phyloP scores from a whole-genome alignment of 2,797 vertebrate species.

The Neoniphon sammara region DNA sequence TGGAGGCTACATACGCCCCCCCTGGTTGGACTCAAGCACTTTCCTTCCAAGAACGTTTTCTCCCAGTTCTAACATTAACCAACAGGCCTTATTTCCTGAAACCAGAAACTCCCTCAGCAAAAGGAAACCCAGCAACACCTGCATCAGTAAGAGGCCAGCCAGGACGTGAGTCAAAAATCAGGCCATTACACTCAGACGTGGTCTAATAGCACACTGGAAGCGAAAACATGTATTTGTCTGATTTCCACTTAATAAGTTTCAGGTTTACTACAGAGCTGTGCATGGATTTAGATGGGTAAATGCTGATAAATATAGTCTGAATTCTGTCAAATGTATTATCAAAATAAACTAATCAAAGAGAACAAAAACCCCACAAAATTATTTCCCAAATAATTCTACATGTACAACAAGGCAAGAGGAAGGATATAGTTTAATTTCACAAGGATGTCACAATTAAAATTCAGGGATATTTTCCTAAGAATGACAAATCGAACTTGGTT shows the following conservation, averaged over 20 bases:
- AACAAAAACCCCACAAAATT: neutral
- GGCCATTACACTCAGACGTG: constrained; percentile 65
- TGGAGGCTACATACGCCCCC: constrained; percentile 51
- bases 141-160: constrained; percentile 72
- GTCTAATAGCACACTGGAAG: constrained; percentile 59
- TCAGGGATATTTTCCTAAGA: constrained; percentile 32
- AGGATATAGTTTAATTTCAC: constrained; percentile 11
- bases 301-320: neutral
- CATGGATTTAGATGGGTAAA: constrained; percentile 5
- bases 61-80: constrained; percentile 82
- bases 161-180: constrained; percentile 77
- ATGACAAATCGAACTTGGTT: constrained; percentile 57
- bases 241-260: constrained; percentile 31
- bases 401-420: neutral
- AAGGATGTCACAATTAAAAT: constrained; percentile 6
- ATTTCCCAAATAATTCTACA: neutral
- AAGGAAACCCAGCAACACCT: constrained; percentile 80
- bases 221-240: constrained; percentile 31
- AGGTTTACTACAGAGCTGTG: constrained; percentile 32
- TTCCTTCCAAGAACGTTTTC: constrained; percentile 76
- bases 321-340: too few relatives aligned
- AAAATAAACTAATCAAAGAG: neutral
- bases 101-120: constrained; percentile 83
- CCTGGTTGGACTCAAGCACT: constrained; percentile 66
- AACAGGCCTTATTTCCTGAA: constrained; percentile 84